phyloP scores from a whole-genome alignment of 2,888 invertebrate genomes.

The Macaria liturata region DNA sequence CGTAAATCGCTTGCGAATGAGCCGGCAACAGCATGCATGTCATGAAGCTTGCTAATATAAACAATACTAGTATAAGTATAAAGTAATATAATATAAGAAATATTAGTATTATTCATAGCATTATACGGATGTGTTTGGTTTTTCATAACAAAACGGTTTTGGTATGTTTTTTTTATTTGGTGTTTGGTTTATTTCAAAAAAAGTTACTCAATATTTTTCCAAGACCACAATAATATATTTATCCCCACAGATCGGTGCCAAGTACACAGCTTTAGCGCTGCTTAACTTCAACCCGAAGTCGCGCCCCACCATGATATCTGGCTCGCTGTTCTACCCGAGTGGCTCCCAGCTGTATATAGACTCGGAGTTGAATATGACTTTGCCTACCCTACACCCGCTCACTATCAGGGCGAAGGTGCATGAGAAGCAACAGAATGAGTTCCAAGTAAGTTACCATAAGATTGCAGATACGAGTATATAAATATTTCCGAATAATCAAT shows the following conservation, averaged over 20 bases:
- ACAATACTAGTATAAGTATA: too few species aligned
- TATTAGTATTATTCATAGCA: too few species aligned
- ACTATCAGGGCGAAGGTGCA: conserved; percentile 85
- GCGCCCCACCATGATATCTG: conserved; percentile 65
- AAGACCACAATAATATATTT: conserved; percentile 12
- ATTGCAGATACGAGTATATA: too few species aligned
- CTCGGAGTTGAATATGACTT: conserved; percentile 87
- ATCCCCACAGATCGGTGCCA: conserved; percentile 63
- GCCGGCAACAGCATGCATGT: too few species aligned
- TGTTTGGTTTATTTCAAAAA: too few species aligned
- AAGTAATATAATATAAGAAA: too few species aligned
- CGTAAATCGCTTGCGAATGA: too few species aligned
- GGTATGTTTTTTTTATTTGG: too few species aligned
- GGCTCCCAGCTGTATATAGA: conserved; percentile 87
- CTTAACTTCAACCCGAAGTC: conserved; percentile 74
- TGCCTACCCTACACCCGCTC: conserved; percentile 89
- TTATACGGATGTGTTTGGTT: too few species aligned
- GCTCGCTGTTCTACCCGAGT: conserved; percentile 85
- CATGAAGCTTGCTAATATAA: too few species aligned
- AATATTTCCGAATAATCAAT: too few species aligned
- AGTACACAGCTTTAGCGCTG: conserved; percentile 64
- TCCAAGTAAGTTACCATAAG: conserved; percentile 79
- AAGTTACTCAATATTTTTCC: not conserved
- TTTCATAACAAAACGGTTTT: too few species aligned
- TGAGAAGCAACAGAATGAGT: conserved; percentile 87